Evolutionary conservation across 2,888 invertebrate genomes (phyloP), one percentile per base, ranked within the genome.

Genomic region (Parapristionchus giblindavisi): DNA sequence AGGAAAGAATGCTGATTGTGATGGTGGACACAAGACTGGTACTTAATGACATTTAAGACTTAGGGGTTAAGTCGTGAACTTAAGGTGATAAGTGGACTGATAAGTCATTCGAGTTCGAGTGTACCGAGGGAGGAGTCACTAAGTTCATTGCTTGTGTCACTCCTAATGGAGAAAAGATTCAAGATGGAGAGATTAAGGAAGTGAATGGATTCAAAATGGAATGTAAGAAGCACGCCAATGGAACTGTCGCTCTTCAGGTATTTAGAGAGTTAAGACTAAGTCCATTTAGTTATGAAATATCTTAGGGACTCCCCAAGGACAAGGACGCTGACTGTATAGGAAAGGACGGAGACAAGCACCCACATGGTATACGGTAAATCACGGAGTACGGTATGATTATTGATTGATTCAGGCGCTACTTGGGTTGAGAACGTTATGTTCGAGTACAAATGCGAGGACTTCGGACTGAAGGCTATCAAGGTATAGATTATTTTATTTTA

Each of bases 31-130:
- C 40, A 75, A 81, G 72, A 71, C 75, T 40, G 81, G 83, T 77
- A n/a, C 14, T 51, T 56, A n/a, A 24, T 60, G 60, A 60, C 4
- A 52, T 52, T 52, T 52, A 52, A 52, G 8, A 52, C 52, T 52
- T 5, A 52, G 24, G 8, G 27, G 4, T 56, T 14, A 56, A 27
- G 14, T 27, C 17, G 17, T 11, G 3, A 56, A 29, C 75, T 79
- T 40, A 63, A 80, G 81, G 80, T 24, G 76, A 79, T 11, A 73
- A 73, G 54, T 83, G 83, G 81, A 76, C 68, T n/a, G 80, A 84
- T 51, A 81, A 81, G 72, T 81, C 83, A n/a, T 84, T 84, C 81
- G 77, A 78, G 61, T 84, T 83, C 78, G 72, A 70, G 34, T 84
- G 82, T 63, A 75, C 71, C 21, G 81, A 81, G 72, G 80, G 80